phyloP scores from a whole-genome alignment of 2,888 invertebrate species.

The Taphrorychus bicolor region DNA sequence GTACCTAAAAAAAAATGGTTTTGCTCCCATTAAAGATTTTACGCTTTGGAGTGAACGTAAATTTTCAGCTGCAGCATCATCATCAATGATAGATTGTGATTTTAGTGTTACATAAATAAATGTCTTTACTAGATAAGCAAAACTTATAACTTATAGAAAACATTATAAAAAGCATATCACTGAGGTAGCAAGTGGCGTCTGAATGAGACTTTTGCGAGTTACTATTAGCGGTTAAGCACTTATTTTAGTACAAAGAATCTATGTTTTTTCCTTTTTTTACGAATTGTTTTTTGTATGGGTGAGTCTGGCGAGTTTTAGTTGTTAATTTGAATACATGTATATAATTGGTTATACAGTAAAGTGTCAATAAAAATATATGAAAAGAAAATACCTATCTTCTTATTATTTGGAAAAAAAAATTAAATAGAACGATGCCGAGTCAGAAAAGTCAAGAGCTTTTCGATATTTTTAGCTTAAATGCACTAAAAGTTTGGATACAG shows the following conservation, averaged over 20 bases:
- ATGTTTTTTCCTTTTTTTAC: background rate
- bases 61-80: background rate
- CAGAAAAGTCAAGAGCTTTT: too few species aligned
- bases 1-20: too few species aligned
- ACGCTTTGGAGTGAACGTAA: too few species aligned
- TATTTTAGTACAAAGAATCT: background rate
- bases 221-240: background rate
- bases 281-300: background rate
- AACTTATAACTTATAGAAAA: background rate
- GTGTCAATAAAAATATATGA: background rate
- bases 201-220: background rate
- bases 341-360: background rate
- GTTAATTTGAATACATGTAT: background rate
- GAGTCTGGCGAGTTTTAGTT: background rate
- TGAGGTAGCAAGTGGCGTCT: background rate
- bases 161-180: background rate
- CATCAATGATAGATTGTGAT: slow-evolving; percentile 5
- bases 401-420: too few species aligned
- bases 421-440: too few species aligned
- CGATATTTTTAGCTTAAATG: too few species aligned
- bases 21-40: too few species aligned
- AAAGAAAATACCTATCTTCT: too few species aligned
- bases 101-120: background rate
- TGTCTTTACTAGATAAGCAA: too few species aligned
- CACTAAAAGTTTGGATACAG: too few species aligned